Evolutionary conservation across 1,140 invertebrate species (phyloP).

Genomic region (Nymphalis io): DNA sequence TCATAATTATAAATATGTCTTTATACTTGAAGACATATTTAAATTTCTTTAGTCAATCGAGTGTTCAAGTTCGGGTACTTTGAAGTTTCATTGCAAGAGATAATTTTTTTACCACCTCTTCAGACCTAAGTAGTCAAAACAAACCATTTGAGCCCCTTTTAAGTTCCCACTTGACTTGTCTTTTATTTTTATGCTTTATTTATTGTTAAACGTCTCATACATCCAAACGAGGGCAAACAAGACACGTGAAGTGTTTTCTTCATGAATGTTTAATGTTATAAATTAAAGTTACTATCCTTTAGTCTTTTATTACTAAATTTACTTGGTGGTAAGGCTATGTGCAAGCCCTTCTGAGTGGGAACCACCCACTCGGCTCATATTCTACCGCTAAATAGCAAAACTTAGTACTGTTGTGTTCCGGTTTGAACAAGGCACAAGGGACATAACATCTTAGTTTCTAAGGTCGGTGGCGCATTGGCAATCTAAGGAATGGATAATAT

Average conservation of each 20-base stretch:
- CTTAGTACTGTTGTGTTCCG: too few species aligned
- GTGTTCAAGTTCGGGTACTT: constrained; percentile 45
- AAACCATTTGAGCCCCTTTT: constrained; percentile 70
- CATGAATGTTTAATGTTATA: not conserved
- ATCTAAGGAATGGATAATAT: too few species aligned
- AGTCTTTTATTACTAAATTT: too few species aligned
- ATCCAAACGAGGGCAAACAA: constrained; percentile 19
- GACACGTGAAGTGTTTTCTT: constrained; percentile 11
- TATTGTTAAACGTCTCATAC: constrained; percentile 41
- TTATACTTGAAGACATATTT: constrained; percentile 7
- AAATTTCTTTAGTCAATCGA: constrained; percentile 5
- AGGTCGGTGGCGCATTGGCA: too few species aligned
- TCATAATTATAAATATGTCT: not conserved
- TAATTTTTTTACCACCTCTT: constrained; percentile 69
- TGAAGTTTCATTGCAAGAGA: constrained; percentile 56
- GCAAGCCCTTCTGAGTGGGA: too few species aligned
- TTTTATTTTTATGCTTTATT: constrained; percentile 64
- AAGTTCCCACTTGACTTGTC: constrained; percentile 60
- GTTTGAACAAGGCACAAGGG: too few species aligned
- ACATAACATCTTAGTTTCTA: too few species aligned
- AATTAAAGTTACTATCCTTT: not conserved
- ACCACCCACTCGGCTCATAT: too few species aligned
- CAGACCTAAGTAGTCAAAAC: constrained; percentile 70
- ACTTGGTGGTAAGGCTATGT: too few species aligned
- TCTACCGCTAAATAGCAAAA: too few species aligned